Evolutionary conservation across 2,888 invertebrate species (phyloP), one percentile per base, ranked within the genome.

Genomic region (Pedicia rivosa): DNA sequence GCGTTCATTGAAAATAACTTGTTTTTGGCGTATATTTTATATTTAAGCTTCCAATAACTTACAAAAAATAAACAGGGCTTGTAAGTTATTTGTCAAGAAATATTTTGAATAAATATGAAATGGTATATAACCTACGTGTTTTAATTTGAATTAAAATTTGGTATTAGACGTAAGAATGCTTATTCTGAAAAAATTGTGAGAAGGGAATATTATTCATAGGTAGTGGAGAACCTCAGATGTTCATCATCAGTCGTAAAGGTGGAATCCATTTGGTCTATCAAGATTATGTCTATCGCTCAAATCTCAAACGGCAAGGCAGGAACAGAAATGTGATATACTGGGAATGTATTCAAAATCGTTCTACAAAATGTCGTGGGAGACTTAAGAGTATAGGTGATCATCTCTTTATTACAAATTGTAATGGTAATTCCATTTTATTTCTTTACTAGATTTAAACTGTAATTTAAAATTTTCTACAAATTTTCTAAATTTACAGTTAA

Each of bases 291-390:
- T 61, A 61, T 43, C 55, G 61, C 27, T 61, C 61, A 19, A 61
- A 61, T 51, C 51, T 59, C 17, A 57, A 56, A 40, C 50, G 57
- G 20, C 58, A 55, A 38, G 61, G 61, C 15, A 52, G 54, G 5
- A 45, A 49, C 37, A 47, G 47, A 31, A 54, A 61, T 35, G 59
- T 57, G 39, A 50, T 59, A n/a, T 61, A 61, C 32, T 61, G 61
- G 61, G 61, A 61, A 45, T 61, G 61, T 37, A 56, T 61, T 16
- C 57, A 60, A 29, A 61, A 61, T 45, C 55, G 61, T n/a, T 56
- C 57, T 3, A 53, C 50, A 36, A 60, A 59, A 43, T 61, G 61
- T 37, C 55, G 59, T 2, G 59, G 61, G 41, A 57, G 61, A 2
- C 43, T 61, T 16, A 61, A 61, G 47, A 59, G 60, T 8, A 49